Base-by-base conservation (phyloP, 1,140 invertebrate genomes). In the Hormaphis cornu region DNA sequence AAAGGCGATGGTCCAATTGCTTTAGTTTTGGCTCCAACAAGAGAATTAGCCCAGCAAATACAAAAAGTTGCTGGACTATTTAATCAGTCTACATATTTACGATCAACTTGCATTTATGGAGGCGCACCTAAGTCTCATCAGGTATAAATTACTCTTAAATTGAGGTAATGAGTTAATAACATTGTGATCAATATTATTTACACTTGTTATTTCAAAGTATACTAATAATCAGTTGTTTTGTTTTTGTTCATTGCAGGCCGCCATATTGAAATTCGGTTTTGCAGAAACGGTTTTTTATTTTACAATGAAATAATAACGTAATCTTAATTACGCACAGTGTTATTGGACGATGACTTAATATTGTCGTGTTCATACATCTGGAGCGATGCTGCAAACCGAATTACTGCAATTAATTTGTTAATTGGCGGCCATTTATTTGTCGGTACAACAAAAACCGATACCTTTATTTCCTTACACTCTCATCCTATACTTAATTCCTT, bases 81-180 rank as follows among this genome's bases (percentile, higher is more conserved):
- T 80, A 90, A 90, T 52, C 72, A 71, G 2, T 83, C 83, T 18
- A 88, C 90, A 1, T 82, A 85, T 75, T 85, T 94, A 3, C 79
- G 88, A 46, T 90, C 89, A 75, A 90, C 88, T 3, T 95, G 92
- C 75, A 86, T 94, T 10, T 96, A 93, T 80, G 93, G 93, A 53
- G 93, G 93, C 10, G 90, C 92, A n/a, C 83, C 85, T 0, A 87
- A 87, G 76, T 83, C 82, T 69, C 82, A 82, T 72, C 87, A 89
- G 73, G 75, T 72, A 72, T 44, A 22, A 40, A 30, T 42, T 50
- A 14, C 9, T 35, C 7, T 24, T 24, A 5, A 40, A 26, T 37
- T 37, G 14, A 40, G 54, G 54, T 40, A 58, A 40, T 40, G 24
- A 35, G 16, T 58, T 40, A 35, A 58, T 40, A 12, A 26, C 33